Evolutionary conservation across 1,140 invertebrate species (phyloP), one percentile per base, ranked within the genome.

Genomic region (Drosophila repletoides): DNA sequence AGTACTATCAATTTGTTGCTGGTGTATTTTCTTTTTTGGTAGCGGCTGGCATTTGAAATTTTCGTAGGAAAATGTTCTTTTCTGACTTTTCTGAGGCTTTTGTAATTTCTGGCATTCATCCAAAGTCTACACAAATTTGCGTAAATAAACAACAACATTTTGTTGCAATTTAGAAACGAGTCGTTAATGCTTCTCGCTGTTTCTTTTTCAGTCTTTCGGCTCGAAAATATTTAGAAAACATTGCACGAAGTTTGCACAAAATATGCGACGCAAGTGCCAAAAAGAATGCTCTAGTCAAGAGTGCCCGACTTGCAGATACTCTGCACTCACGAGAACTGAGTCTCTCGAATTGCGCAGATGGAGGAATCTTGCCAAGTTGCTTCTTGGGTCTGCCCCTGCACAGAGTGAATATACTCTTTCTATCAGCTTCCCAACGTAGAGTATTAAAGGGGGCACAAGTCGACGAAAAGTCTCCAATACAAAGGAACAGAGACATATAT

Each of bases 91-190:
- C 12, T 45, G 51, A 29, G 24, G 51, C 29, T 79, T 83, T 84
- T 66, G 66, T 53, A 74, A 84, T 79, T 60, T 19, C 60, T 83
- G 79, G 79, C 79, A 53, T 26, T 2, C 7, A 6, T 55, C 79
- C 79, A 83, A 84, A 84, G 79, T 83, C 79, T 83, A 83, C 79
- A 79, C 34, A 84, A 84, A 74, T 84, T 79, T 71, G 79, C 79
- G 79, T 83, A 83, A 83, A 84, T 83, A 79, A 83, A 84, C 73
- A 84, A 77, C 73, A 69, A 64, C 45, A 67, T 74, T 84, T 84
- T 84, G 76, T 74, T 80, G 79, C 79, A 79, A 70, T 74, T 77
- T 72, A 64, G 45, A 63, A 80, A 70, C n/a, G 56, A 61, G 58
- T 72, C 64, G 65, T 71, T 72, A 61, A 68, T 63, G 69, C 56